Conservation (phyloP, 1,140 invertebrate species). For the Camponotus pennsylvanicus region DNA sequence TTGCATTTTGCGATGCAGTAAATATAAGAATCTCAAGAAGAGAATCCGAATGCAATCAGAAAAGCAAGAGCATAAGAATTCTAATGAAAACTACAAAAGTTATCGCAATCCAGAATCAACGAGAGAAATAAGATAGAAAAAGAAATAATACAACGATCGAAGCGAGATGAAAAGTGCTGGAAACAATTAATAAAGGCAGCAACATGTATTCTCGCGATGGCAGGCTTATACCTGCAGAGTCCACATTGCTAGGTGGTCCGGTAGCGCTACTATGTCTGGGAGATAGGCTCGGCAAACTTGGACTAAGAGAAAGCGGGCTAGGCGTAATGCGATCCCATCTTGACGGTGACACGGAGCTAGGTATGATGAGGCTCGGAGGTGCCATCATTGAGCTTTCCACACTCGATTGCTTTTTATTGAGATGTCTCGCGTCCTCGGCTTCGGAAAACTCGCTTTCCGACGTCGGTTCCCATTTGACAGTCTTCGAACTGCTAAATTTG, state of each 20-base stretch:
- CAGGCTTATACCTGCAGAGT: slow-evolving; percentile 82
- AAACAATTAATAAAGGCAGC: slow-evolving; percentile 23
- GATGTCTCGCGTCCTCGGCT: slow-evolving; percentile 84
- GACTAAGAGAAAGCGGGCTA: slow-evolving; percentile 88
- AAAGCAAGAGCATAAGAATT: not conserved
- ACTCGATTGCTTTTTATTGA: slow-evolving; percentile 79
- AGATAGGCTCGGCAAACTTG: slow-evolving; percentile 87
- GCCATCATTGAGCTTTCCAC: slow-evolving; percentile 75
- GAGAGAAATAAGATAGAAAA: not conserved
- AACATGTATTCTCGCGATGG: slow-evolving; percentile 10
- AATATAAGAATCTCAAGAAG: slow-evolving; percentile 7
- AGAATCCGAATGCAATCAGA: not conserved
- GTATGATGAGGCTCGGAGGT: slow-evolving; percentile 83
- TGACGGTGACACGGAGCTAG: slow-evolving; percentile 79
- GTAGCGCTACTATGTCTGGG: slow-evolving; percentile 83
- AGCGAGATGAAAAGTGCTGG: slow-evolving; percentile 24
- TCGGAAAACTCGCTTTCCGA: slow-evolving; percentile 89
- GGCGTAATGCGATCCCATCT: slow-evolving; percentile 87
- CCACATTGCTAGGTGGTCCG: slow-evolving; percentile 83
- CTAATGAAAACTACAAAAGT: not conserved
- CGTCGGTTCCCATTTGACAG: slow-evolving; percentile 89
- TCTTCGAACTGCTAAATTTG: slow-evolving; percentile 85
- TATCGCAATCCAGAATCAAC: not conserved
- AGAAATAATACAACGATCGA: not conserved
- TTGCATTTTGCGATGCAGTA: not conserved